phyloP scores from a whole-genome alignment of 2,797 vertebrate genomes.

The Chelidonichthys spinosus region DNA sequence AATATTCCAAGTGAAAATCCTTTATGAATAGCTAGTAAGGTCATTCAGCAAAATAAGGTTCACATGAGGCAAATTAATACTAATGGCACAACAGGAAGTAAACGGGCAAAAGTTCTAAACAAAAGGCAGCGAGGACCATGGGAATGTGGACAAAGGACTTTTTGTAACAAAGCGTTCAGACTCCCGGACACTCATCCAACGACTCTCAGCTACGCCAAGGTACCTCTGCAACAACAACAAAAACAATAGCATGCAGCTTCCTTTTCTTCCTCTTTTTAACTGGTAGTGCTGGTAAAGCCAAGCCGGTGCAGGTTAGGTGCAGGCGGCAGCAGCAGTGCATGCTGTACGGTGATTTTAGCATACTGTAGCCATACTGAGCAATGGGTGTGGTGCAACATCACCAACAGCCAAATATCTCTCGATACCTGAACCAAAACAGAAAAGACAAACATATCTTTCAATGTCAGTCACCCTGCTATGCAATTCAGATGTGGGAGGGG shows the following conservation, averaged over 20 bases:
- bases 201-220: slow-evolving; percentile 22
- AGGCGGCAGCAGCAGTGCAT: slow-evolving; percentile 21
- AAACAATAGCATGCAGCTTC: slow-evolving; percentile 25
- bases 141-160: slow-evolving; percentile 16
- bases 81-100: slow-evolving; percentile 50
- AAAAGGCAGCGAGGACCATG: slow-evolving; percentile 32
- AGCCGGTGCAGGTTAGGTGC: slow-evolving; percentile 45
- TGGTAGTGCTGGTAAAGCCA: slow-evolving; percentile 25
- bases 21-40: slow-evolving; percentile 19
- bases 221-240: neutral
- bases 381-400: neutral
- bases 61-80: slow-evolving; percentile 59
- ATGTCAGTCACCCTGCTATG: neutral
- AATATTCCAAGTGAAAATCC: slow-evolving; percentile 23
- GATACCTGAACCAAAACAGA: slow-evolving; percentile 21
- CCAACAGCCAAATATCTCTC: neutral
- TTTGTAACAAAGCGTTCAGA: slow-evolving; percentile 24
- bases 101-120: slow-evolving; percentile 32
- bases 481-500: slow-evolving; percentile 2
- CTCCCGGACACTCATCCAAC: slow-evolving; percentile 35
- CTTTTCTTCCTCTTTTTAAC: slow-evolving; percentile 20
- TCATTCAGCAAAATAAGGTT: slow-evolving; percentile 43
- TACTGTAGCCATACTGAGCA: neutral
- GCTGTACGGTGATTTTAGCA: slow-evolving; percentile 4
- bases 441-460: slow-evolving; percentile 1